Evolutionary conservation across 2,797 vertebrate species (phyloP).

Genomic region (Crocidura indochinensis): DNA sequence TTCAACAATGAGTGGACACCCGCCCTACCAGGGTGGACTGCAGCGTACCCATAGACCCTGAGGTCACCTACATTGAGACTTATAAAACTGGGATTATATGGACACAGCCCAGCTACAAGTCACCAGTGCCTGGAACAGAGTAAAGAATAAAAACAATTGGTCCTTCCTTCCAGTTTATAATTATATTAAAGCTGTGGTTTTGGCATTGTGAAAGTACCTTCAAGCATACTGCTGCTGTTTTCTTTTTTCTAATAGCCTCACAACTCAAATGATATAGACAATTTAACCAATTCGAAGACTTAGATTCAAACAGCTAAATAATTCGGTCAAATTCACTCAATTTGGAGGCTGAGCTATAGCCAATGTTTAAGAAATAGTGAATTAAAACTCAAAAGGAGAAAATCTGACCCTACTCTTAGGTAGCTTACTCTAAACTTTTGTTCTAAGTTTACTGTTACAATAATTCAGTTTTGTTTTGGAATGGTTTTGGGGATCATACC

Average conservation of each 20-base stretch:
- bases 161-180: background rate
- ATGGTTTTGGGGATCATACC: no score
- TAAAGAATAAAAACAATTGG: constrained; percentile 19
- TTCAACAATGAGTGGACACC: constrained; percentile 58
- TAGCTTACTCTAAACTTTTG: background rate
- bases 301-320: constrained; percentile 32
- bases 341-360: constrained; percentile 11
- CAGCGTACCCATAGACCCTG: background rate
- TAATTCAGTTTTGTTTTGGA: no score
- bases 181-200: background rate
- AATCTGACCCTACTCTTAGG: constrained; percentile 34
- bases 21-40: constrained; percentile 15
- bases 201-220: background rate
- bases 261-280: background rate
- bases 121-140: background rate
- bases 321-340: constrained; percentile 5
- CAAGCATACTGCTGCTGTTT: background rate
- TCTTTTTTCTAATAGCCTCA: background rate
- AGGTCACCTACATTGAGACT: background rate
- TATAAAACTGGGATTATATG: constrained; percentile 30
- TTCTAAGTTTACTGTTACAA: no score
- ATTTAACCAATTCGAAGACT: constrained; percentile 62
- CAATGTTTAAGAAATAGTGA: constrained; percentile 45
- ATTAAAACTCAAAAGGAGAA: constrained; percentile 62
- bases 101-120: background rate